Base-by-base conservation (phyloP, 2,797 vertebrate genomes). In the Schizothorax lantsangensis region DNA sequence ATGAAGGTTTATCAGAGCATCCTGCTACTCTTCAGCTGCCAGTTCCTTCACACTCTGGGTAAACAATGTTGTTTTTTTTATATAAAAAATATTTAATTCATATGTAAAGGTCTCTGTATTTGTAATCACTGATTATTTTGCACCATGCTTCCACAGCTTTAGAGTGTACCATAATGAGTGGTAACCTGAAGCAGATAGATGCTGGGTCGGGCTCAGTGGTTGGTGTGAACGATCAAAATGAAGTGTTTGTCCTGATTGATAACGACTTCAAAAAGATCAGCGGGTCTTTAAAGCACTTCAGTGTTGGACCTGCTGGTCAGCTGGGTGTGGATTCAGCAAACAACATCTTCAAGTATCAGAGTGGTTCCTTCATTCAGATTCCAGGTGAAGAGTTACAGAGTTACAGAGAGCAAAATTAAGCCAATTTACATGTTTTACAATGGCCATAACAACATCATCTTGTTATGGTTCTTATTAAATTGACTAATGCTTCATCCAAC, bases 161-260 rank as follows among this genome's bases (percentile, higher is more conserved):
- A 11, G 4, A 68, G 8, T 87, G 81, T 62, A 0, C 1, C 0
- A 1, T 40, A 74, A 23, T 15, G 1, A 2, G 0, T 4, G 62
- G 74, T 1, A 5, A 0, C 0, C 68, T 90, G 71, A 83, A 86
- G 1, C 90, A 94, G 88, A 75, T 93, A 19, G 92, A 93, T 11
- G 90, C 91, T 1, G 88, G 91, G 1, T 17, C 2, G 0, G 91
- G 90, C 0, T 17, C 40, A 10, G 88, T 91, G 45, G 86, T 92
- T 0, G 89, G 57, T 0, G 73, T 11, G 9, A 52, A 80, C 52
- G 4, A 4, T 0, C 5, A 4, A 6, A 6, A 62, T 6, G 1
- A 12, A 5, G 6, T 26, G 0, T 91, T 77, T 26, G 26, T 72
- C 40, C 88, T 91, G 23, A 59, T 23, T 2, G 45, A 78, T 19